phyloP scores from a whole-genome alignment of 2,888 invertebrate genomes.

The Tinea pellionella region DNA sequence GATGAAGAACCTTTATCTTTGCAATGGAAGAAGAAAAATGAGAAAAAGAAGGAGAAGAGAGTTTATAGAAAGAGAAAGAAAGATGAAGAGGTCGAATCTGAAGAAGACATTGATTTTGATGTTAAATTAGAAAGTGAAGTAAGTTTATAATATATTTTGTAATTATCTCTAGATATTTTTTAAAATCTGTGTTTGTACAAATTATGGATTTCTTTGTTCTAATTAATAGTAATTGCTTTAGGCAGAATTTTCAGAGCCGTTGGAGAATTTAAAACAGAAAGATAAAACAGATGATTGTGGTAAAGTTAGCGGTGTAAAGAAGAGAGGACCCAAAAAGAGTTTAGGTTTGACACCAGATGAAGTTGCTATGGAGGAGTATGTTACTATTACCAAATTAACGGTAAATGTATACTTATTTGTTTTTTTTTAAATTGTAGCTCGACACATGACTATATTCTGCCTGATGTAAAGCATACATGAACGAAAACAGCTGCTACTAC shows the following conservation, averaged over 20 bases:
- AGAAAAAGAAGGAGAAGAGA: not conserved
- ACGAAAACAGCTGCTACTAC: no score
- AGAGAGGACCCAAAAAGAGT: slow-evolving; percentile 21
- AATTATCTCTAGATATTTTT: no score
- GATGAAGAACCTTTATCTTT: slow-evolving; percentile 45
- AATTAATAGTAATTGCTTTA: no score
- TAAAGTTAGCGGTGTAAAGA: slow-evolving; percentile 11
- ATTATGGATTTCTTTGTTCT: no score
- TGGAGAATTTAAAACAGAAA: no score
- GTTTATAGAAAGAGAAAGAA: slow-evolving; percentile 22
- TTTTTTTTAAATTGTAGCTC: no score
- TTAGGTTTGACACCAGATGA: slow-evolving; percentile 27
- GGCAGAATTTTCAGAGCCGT: no score
- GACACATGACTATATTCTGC: no score
- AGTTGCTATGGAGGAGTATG: slow-evolving; percentile 34
- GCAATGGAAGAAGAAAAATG: slow-evolving; percentile 24
- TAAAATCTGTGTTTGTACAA: no score
- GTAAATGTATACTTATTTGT: no score
- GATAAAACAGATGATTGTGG: no score
- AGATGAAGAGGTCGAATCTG: slow-evolving; percentile 16
- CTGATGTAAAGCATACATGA: no score
- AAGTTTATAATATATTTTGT: not conserved
- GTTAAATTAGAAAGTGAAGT: not conserved
- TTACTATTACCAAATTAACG: slow-evolving; percentile 33
- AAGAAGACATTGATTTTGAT: not conserved